Evolutionary conservation across 2,113 vertebrate genomes (phyloP), one percentile per base, ranked within the genome.

Genomic region (Poeciliopsis prolifica): DNA sequence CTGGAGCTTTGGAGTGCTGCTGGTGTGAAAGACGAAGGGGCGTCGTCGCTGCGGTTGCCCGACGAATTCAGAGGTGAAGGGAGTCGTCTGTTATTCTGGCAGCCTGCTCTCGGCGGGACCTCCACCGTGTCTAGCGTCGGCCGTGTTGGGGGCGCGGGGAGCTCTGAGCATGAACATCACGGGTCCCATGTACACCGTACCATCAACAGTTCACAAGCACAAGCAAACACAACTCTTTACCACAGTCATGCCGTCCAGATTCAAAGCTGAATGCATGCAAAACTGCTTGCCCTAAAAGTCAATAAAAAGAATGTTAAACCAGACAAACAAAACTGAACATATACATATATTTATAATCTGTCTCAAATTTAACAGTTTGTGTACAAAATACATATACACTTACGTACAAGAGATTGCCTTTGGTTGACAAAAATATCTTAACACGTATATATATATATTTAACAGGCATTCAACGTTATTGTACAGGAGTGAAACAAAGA

Each of bases 341-440:
- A 72, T 33, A 79, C 61, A 67, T 62, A 71, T 77, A 88, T 86
- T 80, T 86, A 77, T 74, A 70, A 79, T 77, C 78, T 82, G 81
- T 77, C 72, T 88, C 80, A 76, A 82, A 88, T 89, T 89, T 85
- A 88, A 94, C 92, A 76, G 81, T 91, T 78, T 88, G 80, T 91
- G 88, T 88, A 92, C 82, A 93, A 94, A 94, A 94, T 90, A 93
- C 87, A 92, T 86, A 68, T 83, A 84, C 90, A 94, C 92, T 31
- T 40, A 81, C 17, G 68, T 81, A 70, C 81, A 88, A 92, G 82
- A 94, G 94, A 92, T 85, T 54, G 79, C 93, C 91, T 95, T 95
- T 95, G 94, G 94, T 92, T 90, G 82, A 93, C 92, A 94, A 95
- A 94, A 93, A 94, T 93, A 93, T 88, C 82, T 92, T 91, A 87